Evolutionary conservation across 2,797 vertebrate species (phyloP).

Genomic region (Pseudomugil gertrudae): DNA sequence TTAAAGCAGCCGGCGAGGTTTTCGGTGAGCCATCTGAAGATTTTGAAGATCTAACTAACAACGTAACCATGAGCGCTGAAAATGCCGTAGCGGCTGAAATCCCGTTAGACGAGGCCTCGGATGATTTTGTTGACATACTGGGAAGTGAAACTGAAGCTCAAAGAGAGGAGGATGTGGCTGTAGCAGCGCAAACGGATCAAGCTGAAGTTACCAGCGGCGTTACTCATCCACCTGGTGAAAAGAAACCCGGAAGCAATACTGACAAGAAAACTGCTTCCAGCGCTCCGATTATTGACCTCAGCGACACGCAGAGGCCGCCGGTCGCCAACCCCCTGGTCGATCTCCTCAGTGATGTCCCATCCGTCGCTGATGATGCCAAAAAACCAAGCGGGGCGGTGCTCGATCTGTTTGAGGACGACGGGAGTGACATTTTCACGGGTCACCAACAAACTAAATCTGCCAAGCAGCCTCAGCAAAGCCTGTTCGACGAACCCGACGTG

Average conservation of each 20-base stretch:
- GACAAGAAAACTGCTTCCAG: constrained; percentile 31
- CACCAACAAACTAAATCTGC: constrained; percentile 43
- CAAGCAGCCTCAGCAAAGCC: constrained; percentile 65
- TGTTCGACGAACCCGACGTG: constrained; percentile 70
- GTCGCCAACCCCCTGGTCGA: constrained; percentile 59
- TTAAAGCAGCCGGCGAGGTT: constrained; percentile 22
- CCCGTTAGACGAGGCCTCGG: constrained; percentile 43
- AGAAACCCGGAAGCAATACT: constrained; percentile 17
- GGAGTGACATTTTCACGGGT: constrained; percentile 68
- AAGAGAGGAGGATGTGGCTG: constrained; percentile 41
- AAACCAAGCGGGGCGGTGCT: constrained; percentile 30
- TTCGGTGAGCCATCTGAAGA: constrained; percentile 58
- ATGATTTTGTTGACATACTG: constrained; percentile 70
- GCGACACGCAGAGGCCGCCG: neutral
- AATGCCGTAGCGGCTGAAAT: constrained; percentile 24
- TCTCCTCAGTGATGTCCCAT: constrained; percentile 31
- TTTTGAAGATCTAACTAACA: constrained; percentile 68
- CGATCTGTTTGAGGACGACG: constrained; percentile 72
- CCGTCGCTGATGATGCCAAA: constrained; percentile 16
- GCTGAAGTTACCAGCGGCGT: constrained; percentile 20
- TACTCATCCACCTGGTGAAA: constrained; percentile 19
- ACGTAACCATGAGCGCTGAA: constrained; percentile 8
- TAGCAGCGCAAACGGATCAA: constrained; percentile 12
- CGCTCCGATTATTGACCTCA: constrained; percentile 46
- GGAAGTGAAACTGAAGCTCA: constrained; percentile 60